phyloP scores from a whole-genome alignment of 2,797 vertebrate genomes.

The Hapalemur alaotrensis region DNA sequence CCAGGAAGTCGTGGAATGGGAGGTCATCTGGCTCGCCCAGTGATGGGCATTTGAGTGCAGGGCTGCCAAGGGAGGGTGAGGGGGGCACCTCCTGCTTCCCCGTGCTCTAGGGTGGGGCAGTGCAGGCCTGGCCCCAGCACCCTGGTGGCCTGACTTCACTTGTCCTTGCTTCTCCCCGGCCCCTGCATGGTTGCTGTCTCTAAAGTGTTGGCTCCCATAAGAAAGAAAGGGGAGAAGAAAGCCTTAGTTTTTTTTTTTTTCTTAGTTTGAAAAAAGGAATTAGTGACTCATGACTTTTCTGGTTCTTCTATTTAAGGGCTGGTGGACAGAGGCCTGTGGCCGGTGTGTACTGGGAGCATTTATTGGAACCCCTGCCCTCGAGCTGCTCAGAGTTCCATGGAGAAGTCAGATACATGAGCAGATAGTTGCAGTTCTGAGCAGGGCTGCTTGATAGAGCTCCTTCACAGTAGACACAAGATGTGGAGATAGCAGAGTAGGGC shows the following conservation, averaged over 20 bases:
- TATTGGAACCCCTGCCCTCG: background rate
- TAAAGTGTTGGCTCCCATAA: background rate
- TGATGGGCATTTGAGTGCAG: conserved; percentile 15
- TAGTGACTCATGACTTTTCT: background rate
- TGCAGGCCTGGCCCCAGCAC: background rate
- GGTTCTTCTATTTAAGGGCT: background rate
- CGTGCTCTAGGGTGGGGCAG: background rate
- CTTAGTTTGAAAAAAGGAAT: background rate
- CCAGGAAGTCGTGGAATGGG: conserved; percentile 70
- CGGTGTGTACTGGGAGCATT: background rate
- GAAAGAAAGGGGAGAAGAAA: background rate
- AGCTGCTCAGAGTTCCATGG: background rate
- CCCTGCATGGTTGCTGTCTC: accelerated
- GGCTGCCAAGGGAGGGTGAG: background rate
- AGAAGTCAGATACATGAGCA: background rate
- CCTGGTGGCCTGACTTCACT: background rate
- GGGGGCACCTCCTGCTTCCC: background rate
- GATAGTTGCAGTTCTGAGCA: background rate
- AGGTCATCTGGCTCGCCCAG: conserved; percentile 63
- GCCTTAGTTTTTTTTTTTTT: background rate
- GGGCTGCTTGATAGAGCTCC: background rate
- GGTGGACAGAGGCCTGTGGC: background rate
- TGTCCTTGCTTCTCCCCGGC: background rate
- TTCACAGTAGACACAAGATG: background rate
- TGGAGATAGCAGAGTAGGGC: background rate